Evolutionary conservation across 2,888 invertebrate species (phyloP), one percentile per base, ranked within the genome.

Genomic region (Tyria jacobaeae): DNA sequence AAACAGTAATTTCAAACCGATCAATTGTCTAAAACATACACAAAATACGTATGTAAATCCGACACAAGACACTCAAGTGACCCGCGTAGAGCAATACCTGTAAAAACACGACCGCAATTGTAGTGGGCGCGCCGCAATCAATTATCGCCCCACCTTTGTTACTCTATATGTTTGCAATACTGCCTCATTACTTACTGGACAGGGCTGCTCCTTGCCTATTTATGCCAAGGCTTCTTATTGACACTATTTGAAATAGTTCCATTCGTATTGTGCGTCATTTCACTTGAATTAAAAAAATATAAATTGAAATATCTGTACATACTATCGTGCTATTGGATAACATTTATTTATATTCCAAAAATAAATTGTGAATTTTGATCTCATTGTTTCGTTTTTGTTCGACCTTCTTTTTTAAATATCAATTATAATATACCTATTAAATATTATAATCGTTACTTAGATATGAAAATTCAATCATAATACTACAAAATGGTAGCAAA

Each of bases 121-220:
- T 77, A 66, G 82, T 86, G 89, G 80, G 87, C 82, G 89, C 56
- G 89, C 84, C 64, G 85, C 89, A 92, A 92, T 92, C 92, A 92
- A 92, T 92, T 92, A 92, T 75, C 66, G 79, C 78, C 84, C 80
- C 82, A 74, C 87, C 81, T 81, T 76, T 81, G 90, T 89, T 86
- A 90, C 52, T 47, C 58, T 59, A 59, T 59, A 91, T 89, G 91
- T 91, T 92, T 92, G 86, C 87, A 68, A 75, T 83, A 81, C 80
- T 82, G 81, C 84, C 91, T 92, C 90, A 91, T 92, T 92, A 91
- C 91, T 92, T 90, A 91, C 90, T 88, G 86, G 83, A 86, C 86
- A 81, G 77, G 79, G 78, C 82, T 75, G 78, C 73, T 83, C 82
- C 82, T 86, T 81, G 67, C 73, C 75, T 81, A 78, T 82, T 81